Conservation (phyloP, 2,797 vertebrate genomes). For the Syngnathus acus region DNA sequence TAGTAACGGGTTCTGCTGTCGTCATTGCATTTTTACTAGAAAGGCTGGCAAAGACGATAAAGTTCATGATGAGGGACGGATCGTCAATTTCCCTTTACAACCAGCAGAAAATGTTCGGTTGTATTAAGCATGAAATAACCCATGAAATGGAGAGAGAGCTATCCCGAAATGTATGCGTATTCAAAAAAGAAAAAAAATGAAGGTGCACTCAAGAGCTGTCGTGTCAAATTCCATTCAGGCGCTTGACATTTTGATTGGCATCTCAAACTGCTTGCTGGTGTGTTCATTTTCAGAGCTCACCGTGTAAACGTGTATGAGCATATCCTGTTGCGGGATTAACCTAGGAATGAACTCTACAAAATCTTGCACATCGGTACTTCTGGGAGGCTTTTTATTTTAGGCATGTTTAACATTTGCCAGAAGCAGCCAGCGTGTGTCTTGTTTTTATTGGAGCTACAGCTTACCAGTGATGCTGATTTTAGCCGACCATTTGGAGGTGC, state of each 20-base stretch:
- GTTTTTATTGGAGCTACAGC: background rate
- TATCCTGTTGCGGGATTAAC: constrained; percentile 2
- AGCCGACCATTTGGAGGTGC: constrained; percentile 98
- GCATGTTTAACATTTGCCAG: constrained; percentile 7
- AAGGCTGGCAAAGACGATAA: constrained; percentile 6
- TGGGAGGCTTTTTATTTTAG: constrained; percentile 1
- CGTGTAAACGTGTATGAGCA: constrained; percentile 8
- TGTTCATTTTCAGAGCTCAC: constrained; percentile 16
- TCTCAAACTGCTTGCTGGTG: constrained; percentile 18
- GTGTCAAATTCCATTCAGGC: constrained; percentile 17
- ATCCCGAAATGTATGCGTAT: background rate
- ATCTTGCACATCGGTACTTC: background rate
- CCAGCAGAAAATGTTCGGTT: constrained; percentile 7
- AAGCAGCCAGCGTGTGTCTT: background rate
- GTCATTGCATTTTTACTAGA: background rate
- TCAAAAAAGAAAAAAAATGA: background rate
- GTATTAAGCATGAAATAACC: constrained; percentile 9
- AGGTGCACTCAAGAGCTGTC: background rate
- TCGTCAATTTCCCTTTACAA: constrained; percentile 4
- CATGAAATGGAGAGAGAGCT: background rate
- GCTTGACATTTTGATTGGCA: constrained; percentile 25
- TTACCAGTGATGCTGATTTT: constrained; percentile 91
- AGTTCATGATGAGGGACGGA: constrained; percentile 2
- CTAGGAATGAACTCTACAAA: constrained; percentile 1
- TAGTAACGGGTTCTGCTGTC: background rate